Percentiles rank a stretch among this genome's conserved stretches.
Evolutionary conservation across 2,113 vertebrate species (phyloP).

Genomic region (Salminus brasiliensis): DNA sequence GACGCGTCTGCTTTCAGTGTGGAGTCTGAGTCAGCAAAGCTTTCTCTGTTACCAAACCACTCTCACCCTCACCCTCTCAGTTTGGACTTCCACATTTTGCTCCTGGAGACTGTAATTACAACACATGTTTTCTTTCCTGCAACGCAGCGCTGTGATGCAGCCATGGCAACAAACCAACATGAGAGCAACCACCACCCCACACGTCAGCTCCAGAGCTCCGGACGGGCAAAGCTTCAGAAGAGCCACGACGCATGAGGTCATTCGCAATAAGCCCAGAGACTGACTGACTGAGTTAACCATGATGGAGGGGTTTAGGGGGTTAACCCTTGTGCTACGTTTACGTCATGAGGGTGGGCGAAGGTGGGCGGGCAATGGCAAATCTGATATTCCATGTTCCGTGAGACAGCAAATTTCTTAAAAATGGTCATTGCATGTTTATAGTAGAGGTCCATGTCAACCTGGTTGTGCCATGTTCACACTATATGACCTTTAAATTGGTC

Average conservation of each 20-base stretch:
- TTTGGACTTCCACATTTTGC: constrained; percentile 14
- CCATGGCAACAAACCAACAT: constrained; percentile 31
- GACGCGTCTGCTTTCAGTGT: constrained; percentile 18
- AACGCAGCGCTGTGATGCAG: constrained; percentile 13
- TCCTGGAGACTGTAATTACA: constrained; percentile 15
- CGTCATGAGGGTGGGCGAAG: too few relatives aligned
- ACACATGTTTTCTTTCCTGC: constrained; percentile 32
- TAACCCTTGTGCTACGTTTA: neutral
- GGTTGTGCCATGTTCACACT: too few relatives aligned
- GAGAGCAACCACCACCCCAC: constrained; percentile 8
- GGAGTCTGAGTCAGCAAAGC: constrained; percentile 33
- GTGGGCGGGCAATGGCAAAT: too few relatives aligned
- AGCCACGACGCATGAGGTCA: constrained; percentile 30
- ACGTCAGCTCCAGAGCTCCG: constrained; percentile 7
- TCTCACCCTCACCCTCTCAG: neutral
- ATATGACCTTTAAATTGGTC: too few relatives aligned
- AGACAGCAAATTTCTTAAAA: too few relatives aligned
- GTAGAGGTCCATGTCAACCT: too few relatives aligned
- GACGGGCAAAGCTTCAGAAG: neutral
- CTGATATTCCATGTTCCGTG: too few relatives aligned
- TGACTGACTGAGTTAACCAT: constrained; percentile 31
- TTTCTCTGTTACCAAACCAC: constrained; percentile 18
- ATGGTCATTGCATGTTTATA: too few relatives aligned
- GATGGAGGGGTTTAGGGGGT: neutral
- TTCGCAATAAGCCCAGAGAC: neutral